These are phyloP conservation scores for Neodiprion fabricii DNA, from an alignment of 1,140 invertebrate genomes.

Conservation along the genomic window DNA sequence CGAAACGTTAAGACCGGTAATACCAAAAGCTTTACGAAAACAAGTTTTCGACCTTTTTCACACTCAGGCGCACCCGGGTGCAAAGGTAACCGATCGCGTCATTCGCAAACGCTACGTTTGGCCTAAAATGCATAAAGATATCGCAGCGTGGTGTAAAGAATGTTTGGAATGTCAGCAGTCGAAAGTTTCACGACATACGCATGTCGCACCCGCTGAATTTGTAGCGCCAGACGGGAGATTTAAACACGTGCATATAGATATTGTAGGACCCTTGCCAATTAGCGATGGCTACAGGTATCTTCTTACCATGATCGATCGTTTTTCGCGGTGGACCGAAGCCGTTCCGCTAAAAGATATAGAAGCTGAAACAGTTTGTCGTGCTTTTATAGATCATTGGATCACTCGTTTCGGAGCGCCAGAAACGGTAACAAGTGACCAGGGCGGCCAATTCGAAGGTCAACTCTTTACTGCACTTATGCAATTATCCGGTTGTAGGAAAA, in stretches of 20 bases:
- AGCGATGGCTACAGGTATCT: too few relatives aligned
- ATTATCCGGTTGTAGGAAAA: constrained; percentile 31
- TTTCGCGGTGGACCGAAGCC: too few relatives aligned
- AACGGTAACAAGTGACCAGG: constrained; percentile 50
- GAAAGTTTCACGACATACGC: too few relatives aligned
- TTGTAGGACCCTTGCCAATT: too few relatives aligned
- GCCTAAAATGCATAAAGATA: constrained; percentile 43
- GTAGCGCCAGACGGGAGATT: too few relatives aligned
- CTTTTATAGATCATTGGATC: constrained; percentile 28
- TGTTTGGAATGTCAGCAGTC: too few relatives aligned
- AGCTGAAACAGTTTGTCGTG: constrained; percentile 34
- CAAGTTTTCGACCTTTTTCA: too few relatives aligned
- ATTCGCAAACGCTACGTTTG: constrained; percentile 36
- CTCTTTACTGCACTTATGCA: constrained; percentile 29
- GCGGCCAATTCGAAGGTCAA: constrained; percentile 44
- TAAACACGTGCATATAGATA: too few relatives aligned
- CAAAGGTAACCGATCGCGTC: constrained; percentile 26
- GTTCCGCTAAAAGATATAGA: constrained; percentile 33
- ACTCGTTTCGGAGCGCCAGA: constrained; percentile 18
- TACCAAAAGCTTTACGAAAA: too few relatives aligned
- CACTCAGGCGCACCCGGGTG: constrained; percentile 33
- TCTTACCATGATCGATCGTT: too few relatives aligned
- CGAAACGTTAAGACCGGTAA: too few relatives aligned
- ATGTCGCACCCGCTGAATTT: too few relatives aligned
- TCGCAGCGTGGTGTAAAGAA: constrained; percentile 38